Evolutionary conservation across 1,140 invertebrate species (phyloP).

Genomic region (Drosophila obscura): DNA sequence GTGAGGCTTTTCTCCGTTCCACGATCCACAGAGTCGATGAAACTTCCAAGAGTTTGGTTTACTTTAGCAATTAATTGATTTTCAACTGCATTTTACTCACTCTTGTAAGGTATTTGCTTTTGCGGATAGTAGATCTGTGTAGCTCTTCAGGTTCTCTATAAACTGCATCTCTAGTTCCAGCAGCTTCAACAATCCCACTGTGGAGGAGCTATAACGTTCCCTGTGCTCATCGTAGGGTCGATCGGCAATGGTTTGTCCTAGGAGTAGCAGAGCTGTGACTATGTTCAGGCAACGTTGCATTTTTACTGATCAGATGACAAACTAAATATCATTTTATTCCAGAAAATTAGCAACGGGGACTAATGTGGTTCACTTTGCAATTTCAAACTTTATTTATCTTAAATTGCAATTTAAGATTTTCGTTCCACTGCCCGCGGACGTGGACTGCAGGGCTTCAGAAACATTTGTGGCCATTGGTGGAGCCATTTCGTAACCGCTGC

Average conservation of each 20-base stretch:
- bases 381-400: constrained; percentile 9
- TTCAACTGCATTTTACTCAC: constrained; percentile 1
- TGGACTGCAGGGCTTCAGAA: constrained; percentile 43
- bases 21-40: constrained; percentile 11
- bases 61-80: too few species aligned
- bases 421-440: background rate
- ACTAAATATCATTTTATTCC: too few species aligned
- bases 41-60: background rate
- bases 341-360: background rate
- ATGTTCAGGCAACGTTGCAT: constrained; percentile 1
- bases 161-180: constrained; percentile 20
- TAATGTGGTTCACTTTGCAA: too few species aligned
- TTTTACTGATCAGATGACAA: constrained; percentile 6
- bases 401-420: background rate
- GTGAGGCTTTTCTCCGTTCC: background rate
- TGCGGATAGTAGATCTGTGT: constrained; percentile 24
- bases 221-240: background rate
- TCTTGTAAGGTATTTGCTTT: constrained; percentile 22
- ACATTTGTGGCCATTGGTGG: constrained; percentile 39
- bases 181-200: constrained; percentile 4
- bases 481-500: constrained; percentile 55
- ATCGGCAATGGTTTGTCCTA: background rate
- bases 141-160: background rate
- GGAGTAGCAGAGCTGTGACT: constrained; percentile 4
- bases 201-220: constrained; percentile 8